Percentiles rank a stretch among this genome's conserved stretches.
Conservation (phyloP, 2,888 invertebrate genomes). For the Microctonus hyperodae region DNA sequence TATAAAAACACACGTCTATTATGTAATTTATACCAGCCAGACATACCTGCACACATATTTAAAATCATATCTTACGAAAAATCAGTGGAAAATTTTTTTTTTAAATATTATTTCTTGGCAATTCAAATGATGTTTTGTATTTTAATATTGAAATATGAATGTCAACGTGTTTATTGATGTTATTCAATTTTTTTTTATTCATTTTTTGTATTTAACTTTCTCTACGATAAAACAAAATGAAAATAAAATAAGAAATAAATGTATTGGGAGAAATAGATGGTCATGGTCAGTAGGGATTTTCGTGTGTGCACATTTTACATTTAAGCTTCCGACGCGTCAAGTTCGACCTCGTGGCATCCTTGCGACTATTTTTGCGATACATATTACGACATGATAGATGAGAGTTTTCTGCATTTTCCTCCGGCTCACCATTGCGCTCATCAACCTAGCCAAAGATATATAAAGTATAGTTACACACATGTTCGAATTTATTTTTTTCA, state of each 20-base stretch:
- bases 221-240: background rate
- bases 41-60: background rate
- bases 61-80: constrained; percentile 2
- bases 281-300: constrained; percentile 24
- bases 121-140: background rate
- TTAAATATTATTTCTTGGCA: background rate
- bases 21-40: constrained; percentile 33
- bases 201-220: background rate
- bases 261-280: constrained; percentile 11
- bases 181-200: background rate
- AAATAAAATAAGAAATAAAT: background rate
- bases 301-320: background rate
- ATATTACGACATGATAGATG: constrained; percentile 59
- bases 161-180: background rate
- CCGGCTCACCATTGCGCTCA: constrained; percentile 36
- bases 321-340: constrained; percentile 39
- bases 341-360: constrained; percentile 54
- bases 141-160: background rate
- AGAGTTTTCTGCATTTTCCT: constrained; percentile 58
- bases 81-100: background rate
- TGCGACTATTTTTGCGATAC: constrained; percentile 58
- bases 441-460: constrained; percentile 17
- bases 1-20: constrained; percentile 45
- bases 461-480: no score
- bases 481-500: constrained; percentile 17